Conservation (phyloP, 2,888 invertebrate species). For the Hirtodrosophila alboralis region DNA sequence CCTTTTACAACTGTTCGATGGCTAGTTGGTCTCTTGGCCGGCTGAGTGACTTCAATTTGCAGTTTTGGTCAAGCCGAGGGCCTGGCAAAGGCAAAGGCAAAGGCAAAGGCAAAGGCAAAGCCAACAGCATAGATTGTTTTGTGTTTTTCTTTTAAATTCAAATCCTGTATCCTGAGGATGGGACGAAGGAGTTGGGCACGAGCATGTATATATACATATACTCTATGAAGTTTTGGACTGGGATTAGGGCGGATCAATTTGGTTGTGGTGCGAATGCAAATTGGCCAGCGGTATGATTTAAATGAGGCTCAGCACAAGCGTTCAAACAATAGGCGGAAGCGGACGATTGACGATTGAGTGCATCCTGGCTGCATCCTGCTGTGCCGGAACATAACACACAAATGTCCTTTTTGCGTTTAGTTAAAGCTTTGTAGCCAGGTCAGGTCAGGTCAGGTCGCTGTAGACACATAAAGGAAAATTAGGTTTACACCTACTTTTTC, state of each 20-base stretch:
- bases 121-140: constrained; percentile 38
- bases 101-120: constrained; percentile 31
- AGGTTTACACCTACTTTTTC: constrained; percentile 74
- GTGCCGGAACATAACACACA: constrained; percentile 23
- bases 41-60: constrained; percentile 58
- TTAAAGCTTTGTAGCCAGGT: constrained; percentile 32
- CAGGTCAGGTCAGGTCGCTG: too few species aligned
- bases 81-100: constrained; percentile 34
- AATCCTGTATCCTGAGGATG: constrained; percentile 46
- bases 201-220: constrained; percentile 3
- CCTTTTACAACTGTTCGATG: too few species aligned
- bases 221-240: too few species aligned
- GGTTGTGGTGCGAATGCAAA: constrained; percentile 81
- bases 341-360: constrained; percentile 42
- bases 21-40: constrained; percentile 5
- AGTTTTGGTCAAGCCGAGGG: constrained; percentile 26
- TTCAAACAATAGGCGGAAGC: constrained; percentile 60
- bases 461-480: constrained; percentile 69
- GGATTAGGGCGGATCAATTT: constrained; percentile 82
- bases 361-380: constrained; percentile 52
- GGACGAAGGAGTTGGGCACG: constrained; percentile 27
- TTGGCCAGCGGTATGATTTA: constrained; percentile 78
- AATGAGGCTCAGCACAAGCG: constrained; percentile 70
- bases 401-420: constrained; percentile 56
- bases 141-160: constrained; percentile 60